Evolutionary conservation across 2,888 invertebrate genomes (phyloP).

Genomic region (Nematopogon swammerdamellus): DNA sequence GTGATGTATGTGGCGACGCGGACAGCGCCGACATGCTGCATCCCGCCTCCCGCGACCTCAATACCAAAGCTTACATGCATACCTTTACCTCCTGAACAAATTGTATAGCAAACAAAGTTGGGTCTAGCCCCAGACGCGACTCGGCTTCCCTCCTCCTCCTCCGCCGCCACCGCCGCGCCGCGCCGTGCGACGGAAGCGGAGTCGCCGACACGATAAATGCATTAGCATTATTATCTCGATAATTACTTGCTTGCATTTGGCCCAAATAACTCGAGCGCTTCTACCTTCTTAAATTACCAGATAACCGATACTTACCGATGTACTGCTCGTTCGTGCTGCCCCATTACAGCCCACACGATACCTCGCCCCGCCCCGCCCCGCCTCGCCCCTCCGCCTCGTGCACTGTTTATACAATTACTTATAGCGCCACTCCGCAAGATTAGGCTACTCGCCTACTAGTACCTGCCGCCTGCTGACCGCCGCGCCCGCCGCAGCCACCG

Average conservation of each 20-base stretch:
- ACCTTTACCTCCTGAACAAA: too few species aligned
- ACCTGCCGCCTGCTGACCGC: too few species aligned
- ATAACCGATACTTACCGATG: constrained; percentile 22
- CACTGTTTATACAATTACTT: constrained; percentile 42
- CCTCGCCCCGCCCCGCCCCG: constrained; percentile 12
- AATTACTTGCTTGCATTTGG: constrained; percentile 54
- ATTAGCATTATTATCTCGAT: constrained; percentile 56
- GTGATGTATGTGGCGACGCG: too few species aligned
- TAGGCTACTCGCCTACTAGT: too few species aligned
- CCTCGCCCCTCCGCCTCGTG: constrained; percentile 26
- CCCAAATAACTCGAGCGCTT: constrained; percentile 44
- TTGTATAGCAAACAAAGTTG: too few species aligned
- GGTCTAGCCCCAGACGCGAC: too few species aligned
- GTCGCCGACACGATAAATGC: constrained; percentile 52
- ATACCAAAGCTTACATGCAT: too few species aligned
- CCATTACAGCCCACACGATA: constrained; percentile 23
- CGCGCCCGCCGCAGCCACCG: too few species aligned
- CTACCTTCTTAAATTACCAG: constrained; percentile 42
- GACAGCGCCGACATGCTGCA: too few species aligned
- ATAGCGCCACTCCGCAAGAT: constrained; percentile 32
- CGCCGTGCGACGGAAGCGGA: constrained; percentile 37
- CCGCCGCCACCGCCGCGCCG: too few species aligned
- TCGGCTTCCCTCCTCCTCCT: too few species aligned
- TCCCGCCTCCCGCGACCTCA: too few species aligned
- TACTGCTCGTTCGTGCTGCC: constrained; percentile 16